Percentiles rank a stretch among this genome's conserved stretches.
phyloP scores from a whole-genome alignment of 1,140 invertebrate genomes.

The Danaus melanippus region DNA sequence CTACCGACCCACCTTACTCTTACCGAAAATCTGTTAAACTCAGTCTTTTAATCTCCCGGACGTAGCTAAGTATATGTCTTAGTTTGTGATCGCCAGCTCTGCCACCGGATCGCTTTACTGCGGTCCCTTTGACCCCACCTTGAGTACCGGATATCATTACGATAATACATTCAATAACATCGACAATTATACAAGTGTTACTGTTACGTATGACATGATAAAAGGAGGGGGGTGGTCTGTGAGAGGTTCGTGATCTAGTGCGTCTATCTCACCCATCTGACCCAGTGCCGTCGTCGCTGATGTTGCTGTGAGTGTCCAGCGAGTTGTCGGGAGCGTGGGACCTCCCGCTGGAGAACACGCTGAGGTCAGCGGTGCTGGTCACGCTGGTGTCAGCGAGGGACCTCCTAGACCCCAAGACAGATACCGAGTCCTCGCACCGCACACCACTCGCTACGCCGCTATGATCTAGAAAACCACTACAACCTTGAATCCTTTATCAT shows the following conservation, averaged over 20 bases:
- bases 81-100: conserved; percentile 29
- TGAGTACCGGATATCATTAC: conserved; percentile 22
- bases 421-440: conserved; percentile 62
- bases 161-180: conserved; percentile 16
- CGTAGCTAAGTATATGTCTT: conserved; percentile 23
- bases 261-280: conserved; percentile 72
- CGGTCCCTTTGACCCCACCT: conserved; percentile 34
- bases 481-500: too few relatives aligned
- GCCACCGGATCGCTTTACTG: conserved; percentile 27
- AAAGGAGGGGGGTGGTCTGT: too few relatives aligned
- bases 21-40: conserved; percentile 17
- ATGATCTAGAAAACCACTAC: conserved; percentile 36
- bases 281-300: conserved; percentile 79
- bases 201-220: too few relatives aligned
- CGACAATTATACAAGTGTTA: background rate
- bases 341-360: conserved; percentile 83
- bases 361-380: conserved; percentile 86
- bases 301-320: conserved; percentile 81
- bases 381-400: conserved; percentile 87
- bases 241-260: conserved; percentile 4
- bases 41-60: conserved; percentile 17
- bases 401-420: conserved; percentile 76
- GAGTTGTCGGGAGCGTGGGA: conserved; percentile 82
- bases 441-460: conserved; percentile 48
- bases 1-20: conserved; percentile 21